A percentile compares a stretch with the other conserved stretches of the same genome.
Conservation (phyloP, 2,113 vertebrate species). For the Pitta sordida region DNA sequence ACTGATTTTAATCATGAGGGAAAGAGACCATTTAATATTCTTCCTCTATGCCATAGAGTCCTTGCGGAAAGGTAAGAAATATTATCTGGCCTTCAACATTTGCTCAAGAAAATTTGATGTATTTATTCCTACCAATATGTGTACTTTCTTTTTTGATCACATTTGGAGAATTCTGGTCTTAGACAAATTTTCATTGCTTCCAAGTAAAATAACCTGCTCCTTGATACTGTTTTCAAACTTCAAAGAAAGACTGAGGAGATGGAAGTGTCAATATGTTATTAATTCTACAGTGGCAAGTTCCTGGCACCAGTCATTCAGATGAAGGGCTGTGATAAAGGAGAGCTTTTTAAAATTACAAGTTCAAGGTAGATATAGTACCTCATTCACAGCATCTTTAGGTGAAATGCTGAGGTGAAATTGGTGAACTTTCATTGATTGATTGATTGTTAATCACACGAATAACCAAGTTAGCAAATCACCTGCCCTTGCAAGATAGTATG, state of each 20-base stretch:
- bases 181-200: neutral
- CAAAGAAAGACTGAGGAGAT: neutral
- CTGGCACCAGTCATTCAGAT: conserved; percentile 47
- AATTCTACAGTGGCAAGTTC: conserved; percentile 43
- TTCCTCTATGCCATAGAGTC: neutral
- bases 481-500: neutral
- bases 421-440: neutral
- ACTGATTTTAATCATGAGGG: neutral
- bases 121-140: neutral
- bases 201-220: conserved; percentile 21
- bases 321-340: conserved; percentile 48
- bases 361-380: neutral
- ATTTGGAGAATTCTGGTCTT: neutral
- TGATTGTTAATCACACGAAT: conserved; percentile 14
- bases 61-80: neutral
- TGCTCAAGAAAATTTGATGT: neutral
- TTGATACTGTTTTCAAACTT: conserved; percentile 22
- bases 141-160: neutral
- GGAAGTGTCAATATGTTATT: conserved; percentile 54
- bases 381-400: neutral
- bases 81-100: neutral
- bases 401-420: neutral
- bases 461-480: neutral
- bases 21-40: neutral
- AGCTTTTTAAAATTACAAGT: conserved; percentile 34